Conservation (phyloP, 2,888 invertebrate genomes). For the Muschampia plurimacula region DNA sequence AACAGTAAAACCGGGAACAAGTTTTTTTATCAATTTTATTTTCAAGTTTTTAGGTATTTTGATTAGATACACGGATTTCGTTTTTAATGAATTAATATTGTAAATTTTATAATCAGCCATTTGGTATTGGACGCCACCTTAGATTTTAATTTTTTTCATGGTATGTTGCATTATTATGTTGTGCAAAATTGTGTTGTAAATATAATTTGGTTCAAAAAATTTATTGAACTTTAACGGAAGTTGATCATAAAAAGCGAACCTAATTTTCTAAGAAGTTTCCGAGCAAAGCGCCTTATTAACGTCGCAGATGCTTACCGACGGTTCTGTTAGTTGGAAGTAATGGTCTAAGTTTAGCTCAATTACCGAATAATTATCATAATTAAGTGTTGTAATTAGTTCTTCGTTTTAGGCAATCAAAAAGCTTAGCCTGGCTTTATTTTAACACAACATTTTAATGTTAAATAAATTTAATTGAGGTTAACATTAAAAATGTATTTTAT, state of each 20-base stretch:
- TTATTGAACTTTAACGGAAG: not conserved
- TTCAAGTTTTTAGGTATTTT: no score
- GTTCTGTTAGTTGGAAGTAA: constrained; percentile 51
- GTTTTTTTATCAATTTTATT: no score
- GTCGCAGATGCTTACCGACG: constrained; percentile 43
- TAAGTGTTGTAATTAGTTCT: constrained; percentile 5
- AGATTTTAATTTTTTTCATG: no score
- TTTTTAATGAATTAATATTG: no score
- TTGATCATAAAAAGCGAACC: constrained; percentile 1
- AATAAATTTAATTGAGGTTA: no score
- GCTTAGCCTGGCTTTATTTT: not conserved
- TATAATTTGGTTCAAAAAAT: not conserved
- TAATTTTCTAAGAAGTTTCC: constrained; percentile 32
- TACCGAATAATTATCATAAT: constrained; percentile 24
- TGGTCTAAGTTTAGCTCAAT: constrained; percentile 52
- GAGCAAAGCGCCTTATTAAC: constrained; percentile 31
- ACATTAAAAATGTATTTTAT: no score
- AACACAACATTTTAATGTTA: not conserved
- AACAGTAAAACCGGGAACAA: no score
- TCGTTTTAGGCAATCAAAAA: not conserved
- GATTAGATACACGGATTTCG: no score
- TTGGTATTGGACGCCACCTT: no score
- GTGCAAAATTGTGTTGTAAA: not conserved
- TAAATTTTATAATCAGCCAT: no score
- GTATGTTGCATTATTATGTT: no score